A percentile compares a stretch with the other conserved stretches of the same genome.
These are phyloP conservation scores for Potamarius usumacintae DNA, from an alignment of 2,113 vertebrate species.

Conservation along the genomic window DNA sequence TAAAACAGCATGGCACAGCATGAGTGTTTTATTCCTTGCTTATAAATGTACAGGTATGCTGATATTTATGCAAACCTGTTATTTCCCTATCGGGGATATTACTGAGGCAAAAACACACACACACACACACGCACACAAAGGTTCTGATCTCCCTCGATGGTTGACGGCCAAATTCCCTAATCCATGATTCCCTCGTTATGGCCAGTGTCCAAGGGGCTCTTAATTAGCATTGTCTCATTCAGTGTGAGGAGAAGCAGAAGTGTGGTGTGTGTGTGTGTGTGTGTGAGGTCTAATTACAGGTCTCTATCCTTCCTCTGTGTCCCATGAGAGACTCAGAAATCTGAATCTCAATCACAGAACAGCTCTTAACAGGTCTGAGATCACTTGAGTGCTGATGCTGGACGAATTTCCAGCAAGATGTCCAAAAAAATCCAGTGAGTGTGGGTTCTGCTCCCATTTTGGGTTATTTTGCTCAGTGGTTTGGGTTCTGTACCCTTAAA, in stretches of 20 bases:
- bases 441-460: not conserved
- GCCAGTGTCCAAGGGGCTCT: constrained; percentile 71
- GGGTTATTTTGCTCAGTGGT: not conserved
- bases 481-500: not conserved
- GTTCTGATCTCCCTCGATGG: constrained; percentile 43
- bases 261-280: constrained; percentile 36
- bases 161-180: constrained; percentile 70
- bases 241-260: constrained; percentile 31
- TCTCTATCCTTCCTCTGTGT: constrained; percentile 41
- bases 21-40: not conserved
- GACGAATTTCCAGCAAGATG: not conserved
- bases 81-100: constrained; percentile 38
- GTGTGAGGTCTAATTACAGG: constrained; percentile 50
- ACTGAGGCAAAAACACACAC: constrained; percentile 29
- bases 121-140: constrained; percentile 36
- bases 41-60: not conserved
- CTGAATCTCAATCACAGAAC: constrained; percentile 37
- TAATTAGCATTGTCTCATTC: constrained; percentile 64
- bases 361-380: constrained; percentile 31
- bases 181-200: constrained; percentile 78
- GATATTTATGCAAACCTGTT: not conserved
- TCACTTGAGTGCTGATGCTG: not conserved
- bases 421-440: not conserved
- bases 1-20: not conserved
- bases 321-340: constrained; percentile 38